A percentile compares a stretch with the other conserved stretches of the same genome.
These are phyloP conservation scores for Pelmatolapia mariae DNA, from an alignment of 2,113 vertebrate species.

Conservation along the genomic window DNA sequence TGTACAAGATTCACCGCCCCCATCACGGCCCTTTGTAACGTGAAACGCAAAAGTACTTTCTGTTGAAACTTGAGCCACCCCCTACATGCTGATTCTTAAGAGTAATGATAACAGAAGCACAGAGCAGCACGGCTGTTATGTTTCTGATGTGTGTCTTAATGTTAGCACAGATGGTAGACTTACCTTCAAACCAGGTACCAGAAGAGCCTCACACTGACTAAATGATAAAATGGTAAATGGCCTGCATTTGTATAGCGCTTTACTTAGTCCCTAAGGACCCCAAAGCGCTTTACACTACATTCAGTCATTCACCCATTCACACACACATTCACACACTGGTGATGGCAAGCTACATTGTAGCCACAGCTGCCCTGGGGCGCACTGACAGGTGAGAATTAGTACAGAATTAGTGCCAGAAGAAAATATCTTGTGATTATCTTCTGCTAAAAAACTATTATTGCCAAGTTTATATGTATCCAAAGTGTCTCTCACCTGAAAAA, in stretches of 20 bases:
- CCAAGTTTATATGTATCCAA: background rate
- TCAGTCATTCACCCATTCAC: no score
- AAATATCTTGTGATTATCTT: background rate
- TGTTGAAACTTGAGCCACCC: background rate
- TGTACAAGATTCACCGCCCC: background rate
- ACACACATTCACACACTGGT: no score
- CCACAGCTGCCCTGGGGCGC: no score
- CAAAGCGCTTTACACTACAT: no score
- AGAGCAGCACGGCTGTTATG: background rate
- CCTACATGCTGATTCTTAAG: background rate
- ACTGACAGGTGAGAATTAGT: no score
- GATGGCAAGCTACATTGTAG: no score
- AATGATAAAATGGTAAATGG: no score
- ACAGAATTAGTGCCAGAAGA: background rate
- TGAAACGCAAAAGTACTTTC: background rate
- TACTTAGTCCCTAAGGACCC: no score
- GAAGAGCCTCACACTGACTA: background rate
- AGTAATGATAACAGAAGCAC: background rate
- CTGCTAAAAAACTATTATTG: background rate
- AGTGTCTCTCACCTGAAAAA: background rate
- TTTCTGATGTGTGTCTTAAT: fast-evolving
- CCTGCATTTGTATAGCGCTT: no score
- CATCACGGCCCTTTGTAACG: background rate
- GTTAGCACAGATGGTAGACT: background rate
- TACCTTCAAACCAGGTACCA: background rate